These are phyloP conservation scores for Drosophila athabasca DNA, from an alignment of 1,140 invertebrate genomes.

Conservation along the genomic window DNA sequence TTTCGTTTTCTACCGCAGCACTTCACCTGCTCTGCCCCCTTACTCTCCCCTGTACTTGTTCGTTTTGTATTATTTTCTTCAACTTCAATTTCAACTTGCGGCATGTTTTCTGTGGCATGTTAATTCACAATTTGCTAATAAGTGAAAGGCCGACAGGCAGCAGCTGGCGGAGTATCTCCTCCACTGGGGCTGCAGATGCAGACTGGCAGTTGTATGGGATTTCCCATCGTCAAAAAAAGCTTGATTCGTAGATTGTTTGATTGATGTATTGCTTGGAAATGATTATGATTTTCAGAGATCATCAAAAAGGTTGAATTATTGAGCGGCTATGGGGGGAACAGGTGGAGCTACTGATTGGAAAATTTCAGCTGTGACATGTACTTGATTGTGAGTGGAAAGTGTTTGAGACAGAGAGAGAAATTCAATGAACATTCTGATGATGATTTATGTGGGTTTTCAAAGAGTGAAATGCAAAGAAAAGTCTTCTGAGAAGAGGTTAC, in stretches of 20 bases:
- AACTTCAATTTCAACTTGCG: slow-evolving; percentile 45
- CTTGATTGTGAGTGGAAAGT: no score
- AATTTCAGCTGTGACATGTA: neutral
- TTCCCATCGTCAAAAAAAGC: slow-evolving; percentile 31
- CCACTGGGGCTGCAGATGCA: slow-evolving; percentile 20
- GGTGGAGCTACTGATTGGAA: slow-evolving; percentile 10
- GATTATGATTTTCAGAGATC: slow-evolving; percentile 31
- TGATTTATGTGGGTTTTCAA: no score
- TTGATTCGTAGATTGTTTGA: slow-evolving; percentile 42
- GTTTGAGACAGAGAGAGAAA: no score
- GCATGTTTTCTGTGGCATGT: slow-evolving; percentile 57
- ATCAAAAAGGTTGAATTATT: slow-evolving; percentile 22
- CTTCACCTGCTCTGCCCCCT: no score
- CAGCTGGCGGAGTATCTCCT: slow-evolving; percentile 13
- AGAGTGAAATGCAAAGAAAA: no score
- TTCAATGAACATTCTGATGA: no score
- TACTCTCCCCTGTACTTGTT: neutral
- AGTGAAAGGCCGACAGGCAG: slow-evolving; percentile 64
- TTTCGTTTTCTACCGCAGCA: slow-evolving; percentile 25
- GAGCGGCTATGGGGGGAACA: neutral
- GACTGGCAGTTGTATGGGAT: slow-evolving; percentile 13
- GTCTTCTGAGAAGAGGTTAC: no score
- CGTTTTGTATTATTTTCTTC: slow-evolving; percentile 27
- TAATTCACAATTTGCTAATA: slow-evolving; percentile 77
- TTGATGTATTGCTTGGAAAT: slow-evolving; percentile 37